Conservation (phyloP, 2,797 vertebrate genomes). For the Caiman crocodilus region DNA sequence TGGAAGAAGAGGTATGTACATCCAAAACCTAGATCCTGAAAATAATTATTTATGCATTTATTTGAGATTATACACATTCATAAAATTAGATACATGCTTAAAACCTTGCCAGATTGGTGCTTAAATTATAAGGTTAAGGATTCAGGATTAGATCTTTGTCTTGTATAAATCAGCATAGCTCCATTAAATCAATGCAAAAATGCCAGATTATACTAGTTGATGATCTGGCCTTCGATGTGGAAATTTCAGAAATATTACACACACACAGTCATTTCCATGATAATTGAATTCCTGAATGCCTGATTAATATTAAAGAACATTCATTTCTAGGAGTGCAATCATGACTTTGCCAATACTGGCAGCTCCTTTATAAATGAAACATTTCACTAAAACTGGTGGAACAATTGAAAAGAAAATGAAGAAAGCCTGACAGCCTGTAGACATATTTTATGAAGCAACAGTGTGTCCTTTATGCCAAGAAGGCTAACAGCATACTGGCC, state of each 20-base stretch:
- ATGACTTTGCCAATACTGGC: neutral
- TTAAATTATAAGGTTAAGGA: neutral
- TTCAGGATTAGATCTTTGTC: neutral
- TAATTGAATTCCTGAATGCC: neutral
- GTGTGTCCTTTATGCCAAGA: no score
- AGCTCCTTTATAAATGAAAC: conserved; percentile 17
- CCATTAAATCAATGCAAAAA: neutral
- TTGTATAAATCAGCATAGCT: neutral
- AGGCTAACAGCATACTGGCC: no score
- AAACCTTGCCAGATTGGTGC: neutral
- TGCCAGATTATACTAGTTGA: neutral
- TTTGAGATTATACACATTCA: neutral
- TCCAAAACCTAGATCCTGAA: neutral
- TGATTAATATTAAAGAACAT: neutral
- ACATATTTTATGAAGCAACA: neutral
- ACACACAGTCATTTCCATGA: neutral
- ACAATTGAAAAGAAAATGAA: conserved; percentile 1
- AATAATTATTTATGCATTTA: neutral
- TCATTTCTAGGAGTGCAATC: neutral
- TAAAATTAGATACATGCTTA: neutral
- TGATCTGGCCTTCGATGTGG: neutral
- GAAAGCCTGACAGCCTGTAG: conserved; percentile 26
- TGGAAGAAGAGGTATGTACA: neutral
- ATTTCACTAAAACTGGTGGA: neutral
- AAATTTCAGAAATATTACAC: neutral